These are phyloP conservation scores for Ceriagrion tenellum DNA, from an alignment of 2,888 invertebrate genomes.

Conservation along the genomic window DNA sequence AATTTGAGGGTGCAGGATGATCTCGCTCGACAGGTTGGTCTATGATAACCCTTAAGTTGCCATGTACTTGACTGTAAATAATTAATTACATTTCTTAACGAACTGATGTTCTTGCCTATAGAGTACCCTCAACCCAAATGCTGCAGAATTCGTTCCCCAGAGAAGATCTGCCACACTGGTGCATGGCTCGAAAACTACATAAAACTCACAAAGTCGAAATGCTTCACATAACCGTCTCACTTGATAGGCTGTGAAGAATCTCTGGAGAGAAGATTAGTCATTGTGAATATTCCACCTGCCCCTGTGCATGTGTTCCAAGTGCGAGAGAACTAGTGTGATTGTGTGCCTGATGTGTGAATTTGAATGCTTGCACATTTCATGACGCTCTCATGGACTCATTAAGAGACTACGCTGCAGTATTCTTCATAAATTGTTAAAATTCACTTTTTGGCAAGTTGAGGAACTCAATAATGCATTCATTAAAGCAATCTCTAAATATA, in stretches of 20 bases:
- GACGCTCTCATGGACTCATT: slow-evolving; percentile 57
- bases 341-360: slow-evolving; percentile 40
- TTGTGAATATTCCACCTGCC: slow-evolving; percentile 65
- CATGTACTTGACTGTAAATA: background rate
- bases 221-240: slow-evolving; percentile 66
- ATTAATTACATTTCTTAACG: background rate
- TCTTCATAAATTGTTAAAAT: slow-evolving; percentile 57
- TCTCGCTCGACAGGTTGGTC: slow-evolving; percentile 71
- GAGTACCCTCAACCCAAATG: slow-evolving; percentile 90
- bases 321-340: background rate
- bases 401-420: slow-evolving; percentile 59
- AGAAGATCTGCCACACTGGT: slow-evolving; percentile 47
- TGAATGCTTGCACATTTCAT: slow-evolving; percentile 48
- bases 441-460: slow-evolving; percentile 42
- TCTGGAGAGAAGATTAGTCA: slow-evolving; percentile 64
- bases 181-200: slow-evolving; percentile 51
- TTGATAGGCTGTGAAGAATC: slow-evolving; percentile 66
- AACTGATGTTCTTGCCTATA: slow-evolving; percentile 75
- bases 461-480: slow-evolving; percentile 24
- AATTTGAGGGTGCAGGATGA: slow-evolving; percentile 71
- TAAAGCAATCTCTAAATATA: slow-evolving; percentile 36
- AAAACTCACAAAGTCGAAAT: slow-evolving; percentile 15
- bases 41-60: background rate
- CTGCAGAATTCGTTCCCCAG: slow-evolving; percentile 89
- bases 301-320: slow-evolving; percentile 46